Evolutionary conservation across 2,113 vertebrate genomes (phyloP), one percentile per base, ranked within the genome.

Genomic region (Neolamprologus tretocephalus): DNA sequence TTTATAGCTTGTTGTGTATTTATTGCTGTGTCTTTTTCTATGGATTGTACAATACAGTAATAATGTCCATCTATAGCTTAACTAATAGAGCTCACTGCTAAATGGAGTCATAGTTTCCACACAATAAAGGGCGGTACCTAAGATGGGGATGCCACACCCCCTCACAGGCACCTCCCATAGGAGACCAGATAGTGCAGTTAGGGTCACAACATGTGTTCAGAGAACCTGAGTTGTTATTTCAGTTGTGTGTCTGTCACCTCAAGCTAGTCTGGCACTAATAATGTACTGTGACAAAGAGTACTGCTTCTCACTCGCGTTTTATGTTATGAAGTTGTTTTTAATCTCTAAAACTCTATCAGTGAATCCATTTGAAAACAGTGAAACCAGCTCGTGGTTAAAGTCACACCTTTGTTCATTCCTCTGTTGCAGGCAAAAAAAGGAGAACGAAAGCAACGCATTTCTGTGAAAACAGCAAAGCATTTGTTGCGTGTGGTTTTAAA

Each of bases 251-350:
- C 13, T 26, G 7, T 26, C n/a, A 45, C 13, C 35, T n/a, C 13
- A 2, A 45, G 37, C 37, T 21, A 73, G 2, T 71, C 66, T 42
- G 37, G 13, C 1, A 71, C 66, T 16, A 73, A 73, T 16, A 45
- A 28, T 7, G 8, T 16, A 45, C 40, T 17, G 13, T 73, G 21
- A 73, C 3, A 0, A 73, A 7, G 68, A 16, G 37, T 45, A 45
- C 23, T 3, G 68, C 13, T 3, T 0, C 23, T 75, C n/a, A 17
- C n/a, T 16, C 8, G 16, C 2, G 4, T 73, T 21, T 75, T 14
- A 16, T 45, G 6, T 47, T 28, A 7, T 45, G 3, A 75, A 45
- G 42, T 0, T 37, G 12, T 26, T 47, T 40, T 23, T 2, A 66
- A 10, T 75, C 4, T 75, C 40, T 75, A 75, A 47, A 47, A 10